A percentile compares a stretch with the other conserved stretches of the same genome.
These are phyloP conservation scores for Gastrophysa polygoni DNA, from an alignment of 2,888 invertebrate species.

Conservation along the genomic window DNA sequence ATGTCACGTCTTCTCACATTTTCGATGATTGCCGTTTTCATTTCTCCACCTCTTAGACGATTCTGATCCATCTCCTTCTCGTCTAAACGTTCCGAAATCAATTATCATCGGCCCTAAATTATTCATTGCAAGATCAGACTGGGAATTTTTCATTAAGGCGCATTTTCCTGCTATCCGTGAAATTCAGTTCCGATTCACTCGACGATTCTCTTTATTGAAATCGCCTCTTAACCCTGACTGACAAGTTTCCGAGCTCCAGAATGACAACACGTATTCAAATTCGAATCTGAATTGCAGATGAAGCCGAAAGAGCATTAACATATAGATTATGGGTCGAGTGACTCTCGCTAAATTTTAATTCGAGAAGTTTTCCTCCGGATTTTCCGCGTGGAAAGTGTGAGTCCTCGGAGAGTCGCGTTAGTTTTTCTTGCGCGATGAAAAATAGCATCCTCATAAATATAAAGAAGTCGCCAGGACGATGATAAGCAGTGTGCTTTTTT, in stretches of 20 bases:
- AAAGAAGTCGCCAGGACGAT: no score
- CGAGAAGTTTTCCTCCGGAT: background rate
- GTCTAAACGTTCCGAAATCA: background rate
- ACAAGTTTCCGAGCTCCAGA: constrained; percentile 18
- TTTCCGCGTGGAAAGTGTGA: constrained; percentile 5
- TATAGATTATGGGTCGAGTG: constrained; percentile 19
- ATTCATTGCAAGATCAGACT: background rate
- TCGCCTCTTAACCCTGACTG: constrained; percentile 10
- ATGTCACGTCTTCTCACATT: no score
- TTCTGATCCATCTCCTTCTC: background rate
- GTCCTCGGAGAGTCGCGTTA: background rate
- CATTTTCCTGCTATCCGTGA: no score
- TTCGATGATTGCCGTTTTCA: no score
- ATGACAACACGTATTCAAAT: constrained; percentile 33
- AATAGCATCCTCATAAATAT: no score
- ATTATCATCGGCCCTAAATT: background rate
- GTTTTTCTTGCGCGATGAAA: no score
- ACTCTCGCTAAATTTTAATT: constrained; percentile 10
- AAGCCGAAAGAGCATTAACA: constrained; percentile 28
- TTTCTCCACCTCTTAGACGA: no score
- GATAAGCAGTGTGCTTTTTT: no score
- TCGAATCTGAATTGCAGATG: constrained; percentile 40
- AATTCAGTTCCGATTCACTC: constrained; percentile 3
- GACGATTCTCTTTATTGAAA: constrained; percentile 14
- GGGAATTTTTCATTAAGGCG: background rate